Conservation (phyloP, 2,888 invertebrate genomes). For the Synergus umbraculus region DNA sequence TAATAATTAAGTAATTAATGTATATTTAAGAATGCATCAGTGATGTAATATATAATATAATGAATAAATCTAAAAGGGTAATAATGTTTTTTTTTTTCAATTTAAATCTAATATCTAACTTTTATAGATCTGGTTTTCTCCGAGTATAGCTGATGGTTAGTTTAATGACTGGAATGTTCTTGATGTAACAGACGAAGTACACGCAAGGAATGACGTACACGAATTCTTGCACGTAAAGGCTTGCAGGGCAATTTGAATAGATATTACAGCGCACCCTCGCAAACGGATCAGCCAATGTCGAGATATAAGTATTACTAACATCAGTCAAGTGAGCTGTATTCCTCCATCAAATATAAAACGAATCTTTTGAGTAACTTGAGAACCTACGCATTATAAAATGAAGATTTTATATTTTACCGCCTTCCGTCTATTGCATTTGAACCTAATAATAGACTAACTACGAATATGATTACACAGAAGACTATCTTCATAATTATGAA, state of each 20-base stretch:
- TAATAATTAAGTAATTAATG: background rate
- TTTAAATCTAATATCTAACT: background rate
- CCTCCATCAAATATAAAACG: conserved; percentile 4
- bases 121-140: conserved; percentile 5
- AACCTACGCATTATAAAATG: background rate
- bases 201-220: conserved; percentile 29
- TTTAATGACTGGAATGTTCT: conserved; percentile 33
- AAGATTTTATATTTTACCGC: conserved; percentile 12
- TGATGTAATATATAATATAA: no score
- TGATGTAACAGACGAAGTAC: conserved; percentile 31
- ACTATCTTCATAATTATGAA: background rate
- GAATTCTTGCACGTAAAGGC: conserved; percentile 27
- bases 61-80: no score
- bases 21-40: background rate
- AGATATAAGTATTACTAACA: conserved; percentile 28
- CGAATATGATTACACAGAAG: background rate
- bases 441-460: background rate
- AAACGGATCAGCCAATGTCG: conserved; percentile 31
- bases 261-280: conserved; percentile 40
- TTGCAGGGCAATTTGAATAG: conserved; percentile 34
- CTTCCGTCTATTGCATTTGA: background rate
- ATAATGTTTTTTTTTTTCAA: background rate
- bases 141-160: conserved; percentile 8
- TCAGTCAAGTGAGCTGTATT: conserved; percentile 1
- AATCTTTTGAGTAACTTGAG: conserved; percentile 22